Conservation (phyloP, 2,797 vertebrate species). For the Choloepus didactylus region DNA sequence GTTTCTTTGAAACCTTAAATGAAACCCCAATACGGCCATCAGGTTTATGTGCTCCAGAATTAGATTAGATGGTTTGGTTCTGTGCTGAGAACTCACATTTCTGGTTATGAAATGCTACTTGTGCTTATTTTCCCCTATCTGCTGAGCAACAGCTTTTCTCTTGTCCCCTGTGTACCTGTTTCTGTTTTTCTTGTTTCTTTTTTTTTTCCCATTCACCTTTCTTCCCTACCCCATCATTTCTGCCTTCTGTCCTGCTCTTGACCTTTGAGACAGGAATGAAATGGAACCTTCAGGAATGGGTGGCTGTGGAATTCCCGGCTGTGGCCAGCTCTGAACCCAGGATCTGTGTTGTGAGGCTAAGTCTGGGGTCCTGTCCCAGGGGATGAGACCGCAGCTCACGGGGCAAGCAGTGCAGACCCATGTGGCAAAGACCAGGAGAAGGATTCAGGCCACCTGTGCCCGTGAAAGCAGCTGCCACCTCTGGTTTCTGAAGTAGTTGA, state of each 20-base stretch:
- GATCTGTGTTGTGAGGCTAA: background rate
- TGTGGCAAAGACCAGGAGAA: background rate
- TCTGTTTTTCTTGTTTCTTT: background rate
- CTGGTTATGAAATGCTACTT: conserved; percentile 46
- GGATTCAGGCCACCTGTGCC: background rate
- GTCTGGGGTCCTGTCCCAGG: background rate
- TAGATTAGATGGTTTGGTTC: conserved; percentile 29
- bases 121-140: conserved; percentile 13
- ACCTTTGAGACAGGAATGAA: background rate
- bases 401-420: background rate
- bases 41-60: conserved; percentile 41
- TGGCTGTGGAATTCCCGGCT: background rate
- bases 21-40: background rate
- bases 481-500: conserved; percentile 27
- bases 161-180: background rate
- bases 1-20: background rate
- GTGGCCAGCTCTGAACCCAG: background rate
- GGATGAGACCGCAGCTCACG: background rate
- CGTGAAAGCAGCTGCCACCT: background rate
- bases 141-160: conserved; percentile 1
- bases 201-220: conserved; percentile 6
- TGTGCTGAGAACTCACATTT: background rate
- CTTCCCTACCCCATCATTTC: background rate
- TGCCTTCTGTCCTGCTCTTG: conserved; percentile 9
- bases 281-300: conserved; percentile 4